Percentiles rank a stretch among this genome's conserved stretches.
Conservation (phyloP, 2,797 vertebrate species). For the Lithobates pipiens region DNA sequence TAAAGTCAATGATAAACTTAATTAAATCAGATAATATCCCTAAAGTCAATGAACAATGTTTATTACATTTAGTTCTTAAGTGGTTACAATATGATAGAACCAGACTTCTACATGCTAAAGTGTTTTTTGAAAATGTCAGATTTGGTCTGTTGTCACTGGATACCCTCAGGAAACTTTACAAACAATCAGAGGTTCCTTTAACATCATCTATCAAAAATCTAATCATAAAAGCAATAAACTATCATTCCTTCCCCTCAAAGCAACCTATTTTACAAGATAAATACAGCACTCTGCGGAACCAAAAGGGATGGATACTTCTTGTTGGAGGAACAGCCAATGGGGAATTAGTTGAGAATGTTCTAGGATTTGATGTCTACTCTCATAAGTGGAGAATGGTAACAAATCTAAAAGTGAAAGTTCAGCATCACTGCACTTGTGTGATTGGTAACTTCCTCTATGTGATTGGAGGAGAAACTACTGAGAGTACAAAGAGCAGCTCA, state of each 20-base stretch:
- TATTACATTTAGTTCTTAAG: constrained; percentile 82
- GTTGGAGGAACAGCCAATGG: constrained; percentile 82
- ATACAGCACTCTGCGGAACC: constrained; percentile 81
- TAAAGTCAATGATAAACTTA: constrained; percentile 79
- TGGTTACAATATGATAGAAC: constrained; percentile 85
- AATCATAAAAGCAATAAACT: constrained; percentile 88
- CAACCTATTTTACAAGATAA: constrained; percentile 86
- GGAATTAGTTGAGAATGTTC: constrained; percentile 74
- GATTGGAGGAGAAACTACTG: constrained; percentile 84
- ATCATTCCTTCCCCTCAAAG: constrained; percentile 81
- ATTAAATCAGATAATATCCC: constrained; percentile 83
- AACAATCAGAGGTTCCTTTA: constrained; percentile 76
- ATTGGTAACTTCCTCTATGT: constrained; percentile 91
- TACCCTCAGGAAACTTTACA: constrained; percentile 78
- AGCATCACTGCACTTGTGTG: constrained; percentile 84
- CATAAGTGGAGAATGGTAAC: constrained; percentile 80
- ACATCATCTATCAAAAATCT: constrained; percentile 83
- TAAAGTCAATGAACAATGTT: constrained; percentile 77
- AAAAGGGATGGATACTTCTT: constrained; percentile 80
- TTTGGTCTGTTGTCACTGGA: constrained; percentile 81
- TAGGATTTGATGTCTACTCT: constrained; percentile 83
- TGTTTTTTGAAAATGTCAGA: constrained; percentile 84
- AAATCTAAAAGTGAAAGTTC: constrained; percentile 74
- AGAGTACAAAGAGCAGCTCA: constrained; percentile 63
- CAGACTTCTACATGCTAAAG: constrained; percentile 77